Evolutionary conservation across 1,140 invertebrate species (phyloP).

Genomic region (Druon quercuslanigerum): DNA sequence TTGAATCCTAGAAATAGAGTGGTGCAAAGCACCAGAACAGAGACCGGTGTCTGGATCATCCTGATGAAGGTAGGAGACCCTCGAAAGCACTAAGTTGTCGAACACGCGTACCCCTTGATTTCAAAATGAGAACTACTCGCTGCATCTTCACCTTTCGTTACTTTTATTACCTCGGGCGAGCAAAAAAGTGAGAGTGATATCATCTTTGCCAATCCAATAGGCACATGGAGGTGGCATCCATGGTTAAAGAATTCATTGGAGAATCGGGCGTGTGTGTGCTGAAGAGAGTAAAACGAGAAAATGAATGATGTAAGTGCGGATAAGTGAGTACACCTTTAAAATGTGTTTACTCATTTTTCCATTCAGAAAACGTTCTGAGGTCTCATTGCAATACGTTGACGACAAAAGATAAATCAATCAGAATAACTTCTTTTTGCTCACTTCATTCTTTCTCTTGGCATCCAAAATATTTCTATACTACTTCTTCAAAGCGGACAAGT

Average conservation of each 20-base stretch:
- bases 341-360: constrained; percentile 3
- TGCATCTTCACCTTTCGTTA: constrained; percentile 49
- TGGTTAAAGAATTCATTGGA: constrained; percentile 31
- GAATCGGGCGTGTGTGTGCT: constrained; percentile 24
- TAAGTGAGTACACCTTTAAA: background rate
- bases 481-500: background rate
- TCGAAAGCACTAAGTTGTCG: constrained; percentile 12
- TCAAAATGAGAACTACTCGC: constrained; percentile 61
- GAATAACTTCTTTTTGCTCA: background rate
- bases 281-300: constrained; percentile 5
- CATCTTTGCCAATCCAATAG: constrained; percentile 41
- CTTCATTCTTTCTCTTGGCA: background rate
- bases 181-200: constrained; percentile 49
- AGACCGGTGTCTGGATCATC: constrained; percentile 9
- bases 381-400: constrained; percentile 11
- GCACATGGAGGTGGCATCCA: constrained; percentile 36
- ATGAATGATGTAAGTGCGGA: constrained; percentile 2
- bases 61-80: constrained; percentile 1
- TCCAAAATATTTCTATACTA: background rate
- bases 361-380: constrained; percentile 27
- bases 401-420: constrained; percentile 3
- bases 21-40: constrained; percentile 7
- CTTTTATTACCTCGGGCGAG: constrained; percentile 67
- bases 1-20: constrained; percentile 8
- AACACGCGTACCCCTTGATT: constrained; percentile 46